Evolutionary conservation across 2,888 invertebrate genomes (phyloP), one percentile per base, ranked within the genome.

Genomic region (Galeruca laticollis): DNA sequence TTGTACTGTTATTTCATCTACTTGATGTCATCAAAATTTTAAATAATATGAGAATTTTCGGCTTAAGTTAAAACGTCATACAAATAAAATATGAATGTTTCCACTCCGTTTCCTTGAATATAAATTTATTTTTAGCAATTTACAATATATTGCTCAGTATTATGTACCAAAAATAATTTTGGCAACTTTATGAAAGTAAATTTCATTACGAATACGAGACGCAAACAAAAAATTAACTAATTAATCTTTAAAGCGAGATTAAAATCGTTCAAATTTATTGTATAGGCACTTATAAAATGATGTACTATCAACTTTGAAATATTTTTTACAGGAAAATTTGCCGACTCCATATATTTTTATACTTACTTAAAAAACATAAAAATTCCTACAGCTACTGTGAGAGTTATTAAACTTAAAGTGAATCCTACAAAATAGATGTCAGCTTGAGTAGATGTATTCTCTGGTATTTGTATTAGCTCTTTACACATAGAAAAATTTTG

Each of bases 281-380:
- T n/a, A n/a, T n/a, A n/a, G n/a, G n/a, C n/a, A n/a, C n/a, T n/a
- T n/a, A n/a, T n/a, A n/a, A n/a, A n/a, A n/a, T n/a, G n/a, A n/a
- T n/a, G n/a, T n/a, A n/a, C n/a, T n/a, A n/a, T n/a, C n/a, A n/a
- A n/a, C n/a, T n/a, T n/a, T n/a, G n/a, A n/a, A n/a, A n/a, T n/a
- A n/a, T n/a, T n/a, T n/a, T n/a, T n/a, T n/a, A n/a, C n/a, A n/a
- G n/a, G n/a, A n/a, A n/a, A n/a, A 26, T 26, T 26, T 26, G 6
- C 3, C 26, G 26, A 26, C 3, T n/a, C 6, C 1, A 9, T 47
- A 13, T 6, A 5, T 47, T n/a, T n/a, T 33, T 2, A 31, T 60
- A 68, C 73, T 73, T 61, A 73, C 73, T 73, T 73, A 31, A 70
- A 73, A 67, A 52, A 69, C 20, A 67, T 64, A 37, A 71, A 73